These are phyloP conservation scores for Otolemur crassicaudatus DNA, from an alignment of 2,797 vertebrate species.

Conservation along the genomic window DNA sequence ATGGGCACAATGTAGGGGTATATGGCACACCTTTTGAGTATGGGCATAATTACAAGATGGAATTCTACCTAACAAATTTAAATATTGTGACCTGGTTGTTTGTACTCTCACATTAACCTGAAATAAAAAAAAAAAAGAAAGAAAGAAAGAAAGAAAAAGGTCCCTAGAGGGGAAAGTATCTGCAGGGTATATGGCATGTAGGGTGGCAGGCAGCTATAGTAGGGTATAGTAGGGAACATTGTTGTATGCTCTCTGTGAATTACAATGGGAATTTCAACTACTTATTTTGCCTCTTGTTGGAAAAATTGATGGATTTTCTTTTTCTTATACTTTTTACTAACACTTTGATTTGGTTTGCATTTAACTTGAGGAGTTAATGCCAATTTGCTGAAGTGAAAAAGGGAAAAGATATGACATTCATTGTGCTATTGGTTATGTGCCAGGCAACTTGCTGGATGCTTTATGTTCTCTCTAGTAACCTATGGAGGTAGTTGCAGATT, in stretches of 20 bases:
- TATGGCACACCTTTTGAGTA: too few species aligned
- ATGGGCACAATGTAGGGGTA: too few species aligned
- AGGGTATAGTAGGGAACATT: neutral
- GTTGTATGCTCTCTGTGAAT: neutral
- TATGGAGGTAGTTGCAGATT: conserved; percentile 25
- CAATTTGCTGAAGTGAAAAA: neutral
- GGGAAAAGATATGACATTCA: neutral
- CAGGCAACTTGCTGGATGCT: neutral
- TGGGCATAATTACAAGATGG: too few species aligned
- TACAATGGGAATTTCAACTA: neutral
- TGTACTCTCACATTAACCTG: too few species aligned
- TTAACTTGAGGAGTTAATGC: neutral
- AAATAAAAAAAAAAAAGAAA: too few species aligned
- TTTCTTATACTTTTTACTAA: conserved; percentile 11
- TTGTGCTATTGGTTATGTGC: neutral
- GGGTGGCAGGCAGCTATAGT: neutral
- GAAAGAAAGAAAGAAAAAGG: too few species aligned
- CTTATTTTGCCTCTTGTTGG: conserved; percentile 21
- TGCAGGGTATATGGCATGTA: neutral
- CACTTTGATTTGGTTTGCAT: conserved; percentile 11
- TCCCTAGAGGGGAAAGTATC: neutral
- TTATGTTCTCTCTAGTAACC: conserved; percentile 20
- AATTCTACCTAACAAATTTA: too few species aligned
- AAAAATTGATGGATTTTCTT: conserved; percentile 4
- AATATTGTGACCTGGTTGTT: too few species aligned